Evolutionary conservation across 2,888 invertebrate species (phyloP).

Genomic region (Smittia sp.): DNA sequence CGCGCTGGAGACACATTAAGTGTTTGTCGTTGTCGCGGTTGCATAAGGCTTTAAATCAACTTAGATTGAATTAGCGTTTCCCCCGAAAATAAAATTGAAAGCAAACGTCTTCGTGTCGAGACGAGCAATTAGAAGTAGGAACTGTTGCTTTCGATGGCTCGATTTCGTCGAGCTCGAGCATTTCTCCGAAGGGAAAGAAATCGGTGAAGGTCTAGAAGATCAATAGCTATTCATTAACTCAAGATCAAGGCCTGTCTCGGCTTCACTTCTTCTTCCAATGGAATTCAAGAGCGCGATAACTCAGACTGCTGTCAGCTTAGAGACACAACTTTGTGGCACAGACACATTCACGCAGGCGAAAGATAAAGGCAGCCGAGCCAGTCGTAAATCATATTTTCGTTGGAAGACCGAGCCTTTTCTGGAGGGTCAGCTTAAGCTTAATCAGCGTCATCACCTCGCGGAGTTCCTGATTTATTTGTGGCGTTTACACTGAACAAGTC

Average conservation of each 20-base stretch:
- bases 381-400: constrained; percentile 2
- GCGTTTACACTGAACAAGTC: too few relatives aligned
- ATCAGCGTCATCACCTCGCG: neutral
- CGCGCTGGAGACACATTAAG: neutral
- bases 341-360: neutral
- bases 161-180: neutral
- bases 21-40: neutral
- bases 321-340: neutral
- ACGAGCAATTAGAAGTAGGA: neutral
- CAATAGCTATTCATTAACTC: constrained; percentile 17
- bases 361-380: neutral
- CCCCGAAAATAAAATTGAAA: neutral
- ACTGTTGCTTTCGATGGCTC: neutral
- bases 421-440: neutral
- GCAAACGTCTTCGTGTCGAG: neutral
- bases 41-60: constrained; percentile 20
- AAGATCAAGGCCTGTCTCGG: constrained; percentile 14
- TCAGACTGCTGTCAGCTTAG: constrained; percentile 5
- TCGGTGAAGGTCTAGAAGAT: constrained; percentile 23
- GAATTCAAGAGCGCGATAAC: neutral
- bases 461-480: too few relatives aligned
- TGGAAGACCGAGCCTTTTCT: neutral
- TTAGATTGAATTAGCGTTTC: constrained; percentile 1
- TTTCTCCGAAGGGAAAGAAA: neutral
- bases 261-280: neutral